Evolutionary conservation across 2,888 invertebrate genomes (phyloP).

Genomic region (Camponotus fellah): DNA sequence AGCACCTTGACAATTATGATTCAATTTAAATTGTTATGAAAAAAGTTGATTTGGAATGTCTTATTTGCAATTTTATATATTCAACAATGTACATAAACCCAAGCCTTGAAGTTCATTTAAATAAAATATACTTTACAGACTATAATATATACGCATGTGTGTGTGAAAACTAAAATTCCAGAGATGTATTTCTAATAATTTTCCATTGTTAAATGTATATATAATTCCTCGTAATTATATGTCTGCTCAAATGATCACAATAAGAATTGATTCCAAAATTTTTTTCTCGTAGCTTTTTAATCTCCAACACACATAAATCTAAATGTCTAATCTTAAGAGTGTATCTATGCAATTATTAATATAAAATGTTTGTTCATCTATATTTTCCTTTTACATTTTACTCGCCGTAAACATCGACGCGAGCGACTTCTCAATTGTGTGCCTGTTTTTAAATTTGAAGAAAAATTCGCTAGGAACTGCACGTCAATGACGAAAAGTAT

Average conservation of each 20-base stretch:
- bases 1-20: not conserved
- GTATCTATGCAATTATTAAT: not conserved
- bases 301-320: not conserved
- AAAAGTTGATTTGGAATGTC: not conserved
- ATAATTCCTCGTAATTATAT: not conserved
- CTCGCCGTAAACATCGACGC: not conserved
- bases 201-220: too few relatives aligned
- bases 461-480: not conserved
- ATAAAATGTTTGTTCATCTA: not conserved
- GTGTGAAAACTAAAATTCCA: not conserved
- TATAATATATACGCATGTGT: not conserved
- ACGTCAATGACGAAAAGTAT: not conserved
- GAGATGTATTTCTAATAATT: too few relatives aligned
- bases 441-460: slow-evolving; percentile 6
- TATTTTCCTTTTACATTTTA: too few relatives aligned
- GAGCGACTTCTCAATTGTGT: not conserved
- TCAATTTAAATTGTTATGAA: not conserved
- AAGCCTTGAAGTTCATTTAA: not conserved
- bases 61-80: not conserved
- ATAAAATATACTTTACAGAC: not conserved
- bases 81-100: not conserved
- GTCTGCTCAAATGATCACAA: not conserved
- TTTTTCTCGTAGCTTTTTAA: not conserved
- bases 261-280: not conserved
- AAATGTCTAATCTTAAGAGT: not conserved